Evolutionary conservation across 1,140 invertebrate genomes (phyloP).

Genomic region (Andrena cerasifolii): DNA sequence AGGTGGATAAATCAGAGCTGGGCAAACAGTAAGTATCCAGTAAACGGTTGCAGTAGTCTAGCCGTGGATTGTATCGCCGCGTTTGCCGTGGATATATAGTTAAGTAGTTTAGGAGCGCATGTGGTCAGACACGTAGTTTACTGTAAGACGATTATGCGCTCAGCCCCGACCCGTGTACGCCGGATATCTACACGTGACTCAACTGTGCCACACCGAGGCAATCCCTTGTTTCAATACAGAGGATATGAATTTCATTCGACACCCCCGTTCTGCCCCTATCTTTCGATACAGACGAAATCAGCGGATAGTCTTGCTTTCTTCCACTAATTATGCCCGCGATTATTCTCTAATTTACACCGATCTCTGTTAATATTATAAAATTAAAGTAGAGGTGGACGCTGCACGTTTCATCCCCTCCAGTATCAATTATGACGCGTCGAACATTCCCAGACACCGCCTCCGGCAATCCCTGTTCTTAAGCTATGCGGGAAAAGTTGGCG

Average conservation of each 20-base stretch:
- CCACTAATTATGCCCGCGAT: no score
- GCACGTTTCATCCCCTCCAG: no score
- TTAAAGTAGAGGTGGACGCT: no score
- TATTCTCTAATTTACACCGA: no score
- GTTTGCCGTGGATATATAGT: slow-evolving; percentile 3
- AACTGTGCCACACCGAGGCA: neutral
- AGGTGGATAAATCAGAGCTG: neutral
- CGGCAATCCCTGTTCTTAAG: neutral
- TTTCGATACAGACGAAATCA: neutral
- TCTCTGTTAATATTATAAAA: no score
- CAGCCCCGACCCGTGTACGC: neutral
- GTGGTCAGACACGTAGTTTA: slow-evolving; percentile 23
- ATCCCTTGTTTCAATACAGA: slow-evolving; percentile 10
- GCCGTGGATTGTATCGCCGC: neutral
- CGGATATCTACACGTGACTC: slow-evolving; percentile 2
- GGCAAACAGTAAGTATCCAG: slow-evolving; percentile 22
- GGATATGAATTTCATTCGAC: slow-evolving; percentile 7
- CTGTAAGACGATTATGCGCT: slow-evolving; percentile 39
- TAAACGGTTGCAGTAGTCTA: slow-evolving; percentile 11
- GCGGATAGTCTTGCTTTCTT: no score
- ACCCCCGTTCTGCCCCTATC: neutral
- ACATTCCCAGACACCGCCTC: neutral
- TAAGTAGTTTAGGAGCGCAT: slow-evolving; percentile 46
- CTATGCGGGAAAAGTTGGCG: neutral
- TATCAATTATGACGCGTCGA: no score